phyloP scores from a whole-genome alignment of 92 coral and sea anemone species.

The Meandrina meandrites region DNA sequence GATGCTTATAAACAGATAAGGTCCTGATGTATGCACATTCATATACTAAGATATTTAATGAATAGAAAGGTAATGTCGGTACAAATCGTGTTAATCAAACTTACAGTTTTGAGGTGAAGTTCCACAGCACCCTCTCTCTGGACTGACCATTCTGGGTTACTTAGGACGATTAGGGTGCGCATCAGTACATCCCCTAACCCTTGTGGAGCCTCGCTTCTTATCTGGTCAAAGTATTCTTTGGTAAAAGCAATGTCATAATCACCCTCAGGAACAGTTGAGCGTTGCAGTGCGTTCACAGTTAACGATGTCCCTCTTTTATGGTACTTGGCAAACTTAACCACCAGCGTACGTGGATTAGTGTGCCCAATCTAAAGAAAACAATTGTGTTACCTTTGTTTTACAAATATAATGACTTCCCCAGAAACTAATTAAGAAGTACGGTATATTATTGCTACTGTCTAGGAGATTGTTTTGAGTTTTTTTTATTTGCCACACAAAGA shows the following conservation, averaged over 20 bases:
- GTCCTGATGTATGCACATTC: no score
- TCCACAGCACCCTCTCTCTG: background rate
- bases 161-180: conserved; percentile 34
- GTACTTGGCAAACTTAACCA: conserved; percentile 48
- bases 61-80: background rate
- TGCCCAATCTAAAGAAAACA: conserved; percentile 38
- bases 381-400: background rate
- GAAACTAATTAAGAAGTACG: no score
- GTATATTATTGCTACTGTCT: no score
- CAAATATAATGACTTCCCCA: background rate
- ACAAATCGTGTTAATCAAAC: background rate
- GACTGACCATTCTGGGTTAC: conserved; percentile 10
- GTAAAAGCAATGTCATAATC: conserved; percentile 49
- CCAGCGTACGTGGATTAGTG: conserved; percentile 31
- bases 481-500: no score
- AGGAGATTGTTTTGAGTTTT: no score
- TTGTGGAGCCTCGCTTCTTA: conserved; percentile 17
- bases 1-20: no score
- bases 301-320: background rate
- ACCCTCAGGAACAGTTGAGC: background rate
- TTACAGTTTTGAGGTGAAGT: conserved; percentile 21
- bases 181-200: conserved; percentile 33
- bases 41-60: no score
- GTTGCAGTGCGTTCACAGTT: conserved; percentile 18
- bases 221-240: conserved; percentile 38